Conservation (phyloP, 2,888 invertebrate genomes). For the Hypselothyrea guttata region DNA sequence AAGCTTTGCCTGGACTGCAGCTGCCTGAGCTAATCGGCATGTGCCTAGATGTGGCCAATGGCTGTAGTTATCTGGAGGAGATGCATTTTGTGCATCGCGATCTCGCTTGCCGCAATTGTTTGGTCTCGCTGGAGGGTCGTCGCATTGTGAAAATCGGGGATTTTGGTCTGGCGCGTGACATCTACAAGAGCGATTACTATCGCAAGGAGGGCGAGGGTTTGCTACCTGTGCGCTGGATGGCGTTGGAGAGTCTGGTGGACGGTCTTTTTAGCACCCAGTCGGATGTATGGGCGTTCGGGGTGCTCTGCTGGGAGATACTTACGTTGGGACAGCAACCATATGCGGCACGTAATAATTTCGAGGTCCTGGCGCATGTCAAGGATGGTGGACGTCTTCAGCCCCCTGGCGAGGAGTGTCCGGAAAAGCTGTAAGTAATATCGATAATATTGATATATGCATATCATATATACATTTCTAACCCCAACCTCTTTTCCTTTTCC, state of each 20-base stretch:
- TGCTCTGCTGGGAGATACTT: slow-evolving; percentile 98
- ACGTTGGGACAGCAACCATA: slow-evolving; percentile 98
- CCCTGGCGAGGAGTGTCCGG: slow-evolving; percentile 90
- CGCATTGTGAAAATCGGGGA: slow-evolving; percentile 91
- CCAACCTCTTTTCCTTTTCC: slow-evolving; percentile 49
- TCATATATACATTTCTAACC: no score
- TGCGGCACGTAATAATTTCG: slow-evolving; percentile 94
- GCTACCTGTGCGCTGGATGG: slow-evolving; percentile 98
- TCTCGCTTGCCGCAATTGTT: slow-evolving; percentile 96
- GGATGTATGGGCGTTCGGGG: slow-evolving; percentile 98
- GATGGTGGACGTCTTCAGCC: slow-evolving; percentile 92
- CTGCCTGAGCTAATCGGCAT: slow-evolving; percentile 94
- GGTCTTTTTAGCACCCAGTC: slow-evolving; percentile 98
- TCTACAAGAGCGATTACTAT: slow-evolving; percentile 98
- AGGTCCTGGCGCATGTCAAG: slow-evolving; percentile 94
- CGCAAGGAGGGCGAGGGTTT: slow-evolving; percentile 95
- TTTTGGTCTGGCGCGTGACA: slow-evolving; percentile 97
- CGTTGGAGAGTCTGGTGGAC: slow-evolving; percentile 97
- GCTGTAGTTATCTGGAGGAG: slow-evolving; percentile 97
- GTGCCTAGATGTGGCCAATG: slow-evolving; percentile 97
- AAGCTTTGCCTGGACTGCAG: slow-evolving; percentile 86
- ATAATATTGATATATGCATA: no score
- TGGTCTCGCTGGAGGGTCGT: slow-evolving; percentile 88
- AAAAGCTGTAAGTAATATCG: slow-evolving; percentile 85
- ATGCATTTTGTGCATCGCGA: slow-evolving; percentile 99